phyloP scores from a whole-genome alignment of 2,797 vertebrate genomes.

The Rhinella marina region DNA sequence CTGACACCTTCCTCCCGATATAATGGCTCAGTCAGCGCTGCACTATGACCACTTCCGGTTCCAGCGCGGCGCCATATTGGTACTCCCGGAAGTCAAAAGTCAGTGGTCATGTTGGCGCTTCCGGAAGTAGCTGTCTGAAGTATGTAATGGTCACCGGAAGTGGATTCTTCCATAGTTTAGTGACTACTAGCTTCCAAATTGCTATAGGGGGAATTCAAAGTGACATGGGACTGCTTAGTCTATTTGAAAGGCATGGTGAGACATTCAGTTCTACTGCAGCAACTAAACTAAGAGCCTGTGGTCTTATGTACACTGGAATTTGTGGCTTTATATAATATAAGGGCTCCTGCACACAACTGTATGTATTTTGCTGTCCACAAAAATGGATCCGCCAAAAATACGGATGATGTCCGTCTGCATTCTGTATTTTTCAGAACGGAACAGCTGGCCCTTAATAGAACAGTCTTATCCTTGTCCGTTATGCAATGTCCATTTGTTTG shows the following conservation, averaged over 20 bases:
- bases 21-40: slow-evolving; percentile 46
- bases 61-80: slow-evolving; percentile 36
- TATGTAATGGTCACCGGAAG: background rate
- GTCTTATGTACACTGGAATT: background rate
- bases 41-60: slow-evolving; percentile 32
- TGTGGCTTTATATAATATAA: background rate
- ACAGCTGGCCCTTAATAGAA: no score
- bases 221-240: background rate
- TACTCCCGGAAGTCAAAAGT: slow-evolving; percentile 32
- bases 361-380: no score
- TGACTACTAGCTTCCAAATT: background rate
- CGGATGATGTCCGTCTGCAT: no score
- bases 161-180: background rate
- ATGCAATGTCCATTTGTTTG: no score
- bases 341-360: no score
- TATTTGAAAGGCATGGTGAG: background rate
- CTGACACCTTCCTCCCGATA: background rate
- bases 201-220: background rate
- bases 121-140: background rate
- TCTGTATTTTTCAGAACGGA: no score
- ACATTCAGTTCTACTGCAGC: background rate
- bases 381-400: no score
- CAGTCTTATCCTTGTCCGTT: no score
- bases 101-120: slow-evolving; percentile 7
- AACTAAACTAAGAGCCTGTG: no score